Evolutionary conservation across 1,140 invertebrate species (phyloP).

Genomic region (Phymorhynchus buccinoides): DNA sequence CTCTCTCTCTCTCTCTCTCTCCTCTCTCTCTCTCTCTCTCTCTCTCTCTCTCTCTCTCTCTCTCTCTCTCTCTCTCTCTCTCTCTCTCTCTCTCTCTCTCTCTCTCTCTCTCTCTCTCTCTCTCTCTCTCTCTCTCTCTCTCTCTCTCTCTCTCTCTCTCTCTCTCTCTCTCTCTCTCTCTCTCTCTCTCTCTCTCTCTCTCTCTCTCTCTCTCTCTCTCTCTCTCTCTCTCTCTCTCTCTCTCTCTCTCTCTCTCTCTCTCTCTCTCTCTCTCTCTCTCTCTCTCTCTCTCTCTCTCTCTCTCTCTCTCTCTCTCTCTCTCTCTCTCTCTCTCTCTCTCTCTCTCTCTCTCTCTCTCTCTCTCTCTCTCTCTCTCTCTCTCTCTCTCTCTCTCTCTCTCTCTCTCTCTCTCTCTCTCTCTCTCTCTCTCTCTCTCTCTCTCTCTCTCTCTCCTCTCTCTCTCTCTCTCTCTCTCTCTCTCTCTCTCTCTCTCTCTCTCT

Average conservation of each 20-base stretch:
- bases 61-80: neutral
- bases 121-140: neutral
- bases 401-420: constrained; percentile 27
- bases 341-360: neutral
- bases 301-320: no score
- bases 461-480: constrained; percentile 4
- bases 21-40: neutral
- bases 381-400: neutral
- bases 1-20: neutral
- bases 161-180: neutral
- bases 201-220: neutral
- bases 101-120: neutral
- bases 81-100: neutral
- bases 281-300: no score
- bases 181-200: neutral
- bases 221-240: neutral
- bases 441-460: neutral
- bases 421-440: neutral
- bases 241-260: no score
- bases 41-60: neutral
- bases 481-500: neutral
- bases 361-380: neutral
- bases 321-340: neutral
- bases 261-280: no score
- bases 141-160: constrained; percentile 24